Evolutionary conservation across 2,113 vertebrate genomes (phyloP).

Genomic region (Felis chaus): DNA sequence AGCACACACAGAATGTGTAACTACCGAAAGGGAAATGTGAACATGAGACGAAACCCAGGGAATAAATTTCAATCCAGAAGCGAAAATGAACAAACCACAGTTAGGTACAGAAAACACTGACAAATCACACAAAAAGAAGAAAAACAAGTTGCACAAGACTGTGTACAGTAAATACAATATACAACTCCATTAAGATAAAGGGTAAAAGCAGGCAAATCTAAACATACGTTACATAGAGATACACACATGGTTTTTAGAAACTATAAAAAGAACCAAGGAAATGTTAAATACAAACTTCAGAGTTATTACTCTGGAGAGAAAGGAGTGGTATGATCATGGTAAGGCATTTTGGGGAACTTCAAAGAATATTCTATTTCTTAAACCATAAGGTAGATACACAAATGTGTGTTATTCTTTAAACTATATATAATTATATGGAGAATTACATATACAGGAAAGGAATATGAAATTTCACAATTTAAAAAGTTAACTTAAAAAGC

Average conservation of each 20-base stretch:
- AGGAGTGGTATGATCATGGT: background rate
- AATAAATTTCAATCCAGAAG: background rate
- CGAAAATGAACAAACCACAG: background rate
- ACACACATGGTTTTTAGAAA: background rate
- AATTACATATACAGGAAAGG: background rate
- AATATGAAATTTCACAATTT: background rate
- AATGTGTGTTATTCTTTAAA: background rate
- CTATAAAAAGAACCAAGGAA: background rate
- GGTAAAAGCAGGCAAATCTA: background rate
- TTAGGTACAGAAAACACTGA: background rate
- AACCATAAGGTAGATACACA: background rate
- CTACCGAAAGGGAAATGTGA: background rate
- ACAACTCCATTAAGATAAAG: background rate
- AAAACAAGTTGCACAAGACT: background rate
- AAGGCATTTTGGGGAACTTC: background rate
- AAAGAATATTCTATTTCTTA: background rate
- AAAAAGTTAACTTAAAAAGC: background rate
- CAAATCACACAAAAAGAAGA: background rate
- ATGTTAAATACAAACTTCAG: background rate
- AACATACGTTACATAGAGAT: background rate
- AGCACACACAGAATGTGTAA: background rate
- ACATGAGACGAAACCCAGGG: background rate
- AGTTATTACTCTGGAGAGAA: background rate
- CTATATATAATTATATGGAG: background rate
- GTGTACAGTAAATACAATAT: background rate